These are phyloP conservation scores for Prosopocoilus inquinatus DNA, from an alignment of 2,888 invertebrate genomes.

Conservation along the genomic window DNA sequence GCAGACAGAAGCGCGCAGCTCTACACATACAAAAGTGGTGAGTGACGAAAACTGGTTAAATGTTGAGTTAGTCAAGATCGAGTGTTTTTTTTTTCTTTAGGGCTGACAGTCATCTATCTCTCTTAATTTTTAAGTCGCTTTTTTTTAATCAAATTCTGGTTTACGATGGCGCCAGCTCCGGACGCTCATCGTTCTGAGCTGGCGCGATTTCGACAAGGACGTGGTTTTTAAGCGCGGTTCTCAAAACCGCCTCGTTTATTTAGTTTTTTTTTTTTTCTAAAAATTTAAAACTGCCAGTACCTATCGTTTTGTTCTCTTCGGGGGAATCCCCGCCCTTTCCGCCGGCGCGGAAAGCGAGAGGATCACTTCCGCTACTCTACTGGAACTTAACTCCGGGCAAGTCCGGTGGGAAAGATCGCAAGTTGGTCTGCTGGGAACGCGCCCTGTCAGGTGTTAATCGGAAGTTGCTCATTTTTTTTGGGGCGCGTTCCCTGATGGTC, in stretches of 20 bases:
- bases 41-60: conserved; percentile 15
- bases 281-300: conserved; percentile 20
- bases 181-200: conserved; percentile 13
- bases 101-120: conserved; percentile 48
- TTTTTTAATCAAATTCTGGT: conserved; percentile 17
- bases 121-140: conserved; percentile 38
- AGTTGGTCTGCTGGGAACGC: not conserved
- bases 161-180: conserved; percentile 11
- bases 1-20: too few relatives aligned
- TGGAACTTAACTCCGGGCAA: too few relatives aligned
- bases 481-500: conserved; percentile 33
- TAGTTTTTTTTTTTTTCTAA: conserved; percentile 14
- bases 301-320: not conserved
- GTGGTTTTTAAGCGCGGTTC: conserved; percentile 20
- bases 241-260: conserved; percentile 12
- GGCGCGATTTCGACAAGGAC: conserved; percentile 8
- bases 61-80: conserved; percentile 19
- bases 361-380: too few relatives aligned
- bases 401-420: too few relatives aligned
- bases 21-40: too few relatives aligned
- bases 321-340: too few relatives aligned
- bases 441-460: conserved; percentile 27
- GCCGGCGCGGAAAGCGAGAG: too few relatives aligned
- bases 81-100: conserved; percentile 10
- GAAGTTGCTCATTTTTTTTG: conserved; percentile 55